phyloP scores from a whole-genome alignment of 1,140 invertebrate species.

The Drosophila auraria region DNA sequence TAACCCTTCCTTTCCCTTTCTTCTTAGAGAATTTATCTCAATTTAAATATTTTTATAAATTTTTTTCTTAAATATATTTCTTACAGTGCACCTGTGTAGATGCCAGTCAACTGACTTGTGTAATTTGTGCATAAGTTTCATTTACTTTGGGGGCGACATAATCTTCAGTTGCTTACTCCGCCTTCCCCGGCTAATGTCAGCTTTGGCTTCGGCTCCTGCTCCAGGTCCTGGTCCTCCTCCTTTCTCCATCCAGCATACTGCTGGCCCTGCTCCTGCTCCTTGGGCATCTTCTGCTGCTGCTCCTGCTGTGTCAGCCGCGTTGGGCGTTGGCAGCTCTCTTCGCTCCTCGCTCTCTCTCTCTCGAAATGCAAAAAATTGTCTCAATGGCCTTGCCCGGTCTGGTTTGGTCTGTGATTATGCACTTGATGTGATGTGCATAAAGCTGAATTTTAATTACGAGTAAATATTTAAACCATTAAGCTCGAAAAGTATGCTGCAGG shows the following conservation, averaged over 20 bases:
- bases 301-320: conserved; percentile 41
- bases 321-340: conserved; percentile 44
- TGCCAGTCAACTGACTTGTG: conserved; percentile 74
- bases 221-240: conserved; percentile 1
- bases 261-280: not conserved
- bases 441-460: conserved; percentile 83
- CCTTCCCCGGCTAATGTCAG: conserved; percentile 64
- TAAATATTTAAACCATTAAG: conserved; percentile 82
- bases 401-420: conserved; percentile 71
- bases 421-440: conserved; percentile 81
- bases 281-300: conserved; percentile 11
- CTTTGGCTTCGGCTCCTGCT: not conserved
- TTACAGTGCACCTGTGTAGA: conserved; percentile 20
- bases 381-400: conserved; percentile 72
- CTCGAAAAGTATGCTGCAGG: conserved; percentile 49
- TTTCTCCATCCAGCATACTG: not conserved
- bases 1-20: too few relatives aligned
- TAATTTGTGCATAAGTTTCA: conserved; percentile 83
- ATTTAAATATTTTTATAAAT: not conserved
- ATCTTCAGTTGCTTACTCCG: conserved; percentile 72
- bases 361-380: conserved; percentile 59
- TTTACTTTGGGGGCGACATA: conserved; percentile 81
- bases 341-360: not conserved
- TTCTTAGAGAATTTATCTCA: accelerated
- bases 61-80: not conserved